Conservation (phyloP, 2,113 vertebrate species). For the Alosa alosa region DNA sequence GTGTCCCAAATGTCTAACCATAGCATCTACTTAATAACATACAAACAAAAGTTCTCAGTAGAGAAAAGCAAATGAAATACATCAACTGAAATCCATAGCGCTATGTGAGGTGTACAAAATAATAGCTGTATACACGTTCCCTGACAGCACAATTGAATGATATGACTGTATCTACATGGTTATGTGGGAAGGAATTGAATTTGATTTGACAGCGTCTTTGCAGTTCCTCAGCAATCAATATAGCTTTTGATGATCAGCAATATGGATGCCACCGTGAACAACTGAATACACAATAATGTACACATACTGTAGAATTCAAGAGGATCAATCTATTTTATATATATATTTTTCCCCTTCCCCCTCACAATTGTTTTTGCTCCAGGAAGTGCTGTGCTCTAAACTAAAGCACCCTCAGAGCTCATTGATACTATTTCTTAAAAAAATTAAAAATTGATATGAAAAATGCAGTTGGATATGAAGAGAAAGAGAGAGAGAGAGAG, state of each 20-base stretch:
- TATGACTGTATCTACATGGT: background rate
- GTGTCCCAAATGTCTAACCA: background rate
- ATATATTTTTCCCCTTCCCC: background rate
- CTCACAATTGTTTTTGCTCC: background rate
- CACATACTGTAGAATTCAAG: too few relatives aligned
- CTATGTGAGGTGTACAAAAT: background rate
- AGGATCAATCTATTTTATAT: background rate
- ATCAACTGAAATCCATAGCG: background rate
- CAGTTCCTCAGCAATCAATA: background rate
- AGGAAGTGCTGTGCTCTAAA: too few relatives aligned
- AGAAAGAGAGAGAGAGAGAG: conserved; percentile 21
- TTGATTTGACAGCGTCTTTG: background rate
- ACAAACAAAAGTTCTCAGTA: background rate
- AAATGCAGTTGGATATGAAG: background rate
- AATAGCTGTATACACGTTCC: too few relatives aligned
- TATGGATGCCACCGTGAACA: background rate
- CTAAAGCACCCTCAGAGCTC: too few relatives aligned
- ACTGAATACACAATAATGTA: too few relatives aligned
- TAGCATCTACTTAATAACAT: background rate
- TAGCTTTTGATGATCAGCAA: background rate
- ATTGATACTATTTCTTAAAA: too few relatives aligned
- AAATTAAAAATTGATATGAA: too few relatives aligned
- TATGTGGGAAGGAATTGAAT: background rate
- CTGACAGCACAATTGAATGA: background rate
- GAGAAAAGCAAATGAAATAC: background rate